Percentiles rank a stretch among this genome's conserved stretches.
phyloP scores from a whole-genome alignment of 1,140 invertebrate genomes.

The Cataglyphis hispanica region DNA sequence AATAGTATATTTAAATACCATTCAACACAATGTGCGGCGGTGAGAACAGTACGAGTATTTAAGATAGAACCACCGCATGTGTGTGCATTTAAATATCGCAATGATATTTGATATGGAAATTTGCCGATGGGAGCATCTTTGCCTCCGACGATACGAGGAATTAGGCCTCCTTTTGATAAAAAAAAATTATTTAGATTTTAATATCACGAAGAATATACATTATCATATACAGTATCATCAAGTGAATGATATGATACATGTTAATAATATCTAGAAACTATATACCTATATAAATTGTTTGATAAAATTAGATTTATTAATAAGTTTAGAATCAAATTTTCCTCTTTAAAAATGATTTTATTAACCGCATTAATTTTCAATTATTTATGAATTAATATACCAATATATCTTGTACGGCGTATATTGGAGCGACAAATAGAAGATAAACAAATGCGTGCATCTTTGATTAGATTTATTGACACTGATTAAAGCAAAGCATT shows the following conservation, averaged over 20 bases:
- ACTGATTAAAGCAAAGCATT: not conserved
- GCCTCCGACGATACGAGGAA: constrained; percentile 16
- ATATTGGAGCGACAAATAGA: not conserved
- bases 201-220: not conserved
- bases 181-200: constrained; percentile 10
- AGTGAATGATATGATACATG: not conserved
- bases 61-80: constrained; percentile 22
- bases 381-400: constrained; percentile 6
- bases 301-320: not conserved
- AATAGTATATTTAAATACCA: not conserved
- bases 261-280: not conserved
- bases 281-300: not conserved
- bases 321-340: not conserved
- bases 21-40: not conserved
- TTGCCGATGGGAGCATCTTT: constrained; percentile 23
- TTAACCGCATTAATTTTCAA: not conserved
- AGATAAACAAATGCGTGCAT: not conserved
- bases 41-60: not conserved
- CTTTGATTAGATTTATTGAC: not conserved
- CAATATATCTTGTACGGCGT: not conserved
- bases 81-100: not conserved
- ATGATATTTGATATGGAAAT: constrained; percentile 43
- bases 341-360: not conserved
- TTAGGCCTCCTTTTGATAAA: constrained; percentile 5
- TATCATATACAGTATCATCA: not conserved